Conservation (phyloP, 2,888 invertebrate species). For the Epistrophe grossulariae region DNA sequence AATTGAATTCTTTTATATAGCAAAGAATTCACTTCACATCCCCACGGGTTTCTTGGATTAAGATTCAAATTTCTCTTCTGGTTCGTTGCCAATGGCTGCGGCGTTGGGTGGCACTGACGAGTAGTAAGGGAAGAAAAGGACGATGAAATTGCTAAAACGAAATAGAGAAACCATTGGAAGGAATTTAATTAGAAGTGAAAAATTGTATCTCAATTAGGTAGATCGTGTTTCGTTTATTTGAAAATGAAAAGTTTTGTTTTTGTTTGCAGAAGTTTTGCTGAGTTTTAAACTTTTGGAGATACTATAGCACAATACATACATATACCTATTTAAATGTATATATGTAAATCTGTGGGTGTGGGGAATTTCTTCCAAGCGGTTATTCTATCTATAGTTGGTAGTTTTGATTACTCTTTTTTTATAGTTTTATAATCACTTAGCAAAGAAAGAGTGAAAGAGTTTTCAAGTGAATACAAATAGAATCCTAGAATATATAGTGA, state of each 20-base stretch:
- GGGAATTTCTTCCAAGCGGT: neutral
- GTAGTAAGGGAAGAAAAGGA: neutral
- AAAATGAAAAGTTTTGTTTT: slow-evolving; percentile 37
- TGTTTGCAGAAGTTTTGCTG: slow-evolving; percentile 3
- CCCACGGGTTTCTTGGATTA: slow-evolving; percentile 20
- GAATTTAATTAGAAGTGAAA: slow-evolving; percentile 66
- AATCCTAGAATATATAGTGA: neutral
- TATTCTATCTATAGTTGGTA: neutral
- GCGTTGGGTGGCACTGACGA: neutral
- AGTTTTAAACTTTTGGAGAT: slow-evolving; percentile 10
- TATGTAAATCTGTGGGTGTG: neutral
- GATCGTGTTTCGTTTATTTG: slow-evolving; percentile 61
- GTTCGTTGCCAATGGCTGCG: neutral
- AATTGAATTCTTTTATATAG: slow-evolving; percentile 18
- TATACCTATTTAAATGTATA: too few species aligned
- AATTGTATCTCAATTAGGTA: slow-evolving; percentile 69
- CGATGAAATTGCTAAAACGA: slow-evolving; percentile 23
- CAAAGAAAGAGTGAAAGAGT: slow-evolving; percentile 27
- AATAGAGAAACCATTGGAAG: slow-evolving; percentile 28
- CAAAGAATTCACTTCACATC: slow-evolving; percentile 12
- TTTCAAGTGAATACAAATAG: slow-evolving; percentile 67
- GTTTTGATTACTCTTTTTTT: neutral
- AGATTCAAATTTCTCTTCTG: slow-evolving; percentile 34
- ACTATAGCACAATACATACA: too few species aligned
- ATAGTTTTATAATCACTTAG: slow-evolving; percentile 57